A percentile compares a stretch with the other conserved stretches of the same genome.
Evolutionary conservation across 2,888 invertebrate genomes (phyloP).

Genomic region (Caenorhabditis macrosperma): DNA sequence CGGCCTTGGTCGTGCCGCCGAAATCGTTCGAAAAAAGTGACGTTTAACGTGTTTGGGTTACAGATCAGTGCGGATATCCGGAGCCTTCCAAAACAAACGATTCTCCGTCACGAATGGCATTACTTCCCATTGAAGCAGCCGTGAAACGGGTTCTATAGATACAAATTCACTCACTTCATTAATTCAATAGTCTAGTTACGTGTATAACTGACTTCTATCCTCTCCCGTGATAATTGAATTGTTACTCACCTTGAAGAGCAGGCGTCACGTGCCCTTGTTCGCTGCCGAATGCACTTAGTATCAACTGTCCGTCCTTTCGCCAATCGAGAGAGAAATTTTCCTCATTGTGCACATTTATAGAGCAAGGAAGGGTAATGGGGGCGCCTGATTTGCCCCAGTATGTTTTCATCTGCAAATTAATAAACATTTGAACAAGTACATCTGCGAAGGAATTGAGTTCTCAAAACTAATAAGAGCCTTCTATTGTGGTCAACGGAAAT

Average conservation of each 20-base stretch:
- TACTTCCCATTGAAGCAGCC: neutral
- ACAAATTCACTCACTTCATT: too few relatives aligned
- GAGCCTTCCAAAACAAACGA: neutral
- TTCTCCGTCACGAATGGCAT: neutral
- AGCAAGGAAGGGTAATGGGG: constrained; percentile 69
- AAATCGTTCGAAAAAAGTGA: constrained; percentile 12
- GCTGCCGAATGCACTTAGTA: constrained; percentile 70
- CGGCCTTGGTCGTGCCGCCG: constrained; percentile 29
- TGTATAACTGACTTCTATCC: too few relatives aligned
- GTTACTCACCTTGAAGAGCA: constrained; percentile 66
- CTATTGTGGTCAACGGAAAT: constrained; percentile 1
- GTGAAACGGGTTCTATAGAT: neutral
- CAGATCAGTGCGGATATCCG: neutral
- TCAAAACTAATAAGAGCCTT: neutral
- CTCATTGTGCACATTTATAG: constrained; percentile 45
- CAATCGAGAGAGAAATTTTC: constrained; percentile 71
- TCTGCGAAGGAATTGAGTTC: neutral
- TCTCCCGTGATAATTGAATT: neutral
- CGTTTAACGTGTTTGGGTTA: neutral
- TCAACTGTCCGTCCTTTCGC: constrained; percentile 70
- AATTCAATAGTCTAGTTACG: too few relatives aligned
- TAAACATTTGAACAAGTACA: too few relatives aligned
- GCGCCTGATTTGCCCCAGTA: constrained; percentile 68
- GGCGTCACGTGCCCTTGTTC: constrained; percentile 71
- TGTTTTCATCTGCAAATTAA: constrained; percentile 68